Conservation (phyloP, 2,888 invertebrate species). For the Sarcophaga carnaria region DNA sequence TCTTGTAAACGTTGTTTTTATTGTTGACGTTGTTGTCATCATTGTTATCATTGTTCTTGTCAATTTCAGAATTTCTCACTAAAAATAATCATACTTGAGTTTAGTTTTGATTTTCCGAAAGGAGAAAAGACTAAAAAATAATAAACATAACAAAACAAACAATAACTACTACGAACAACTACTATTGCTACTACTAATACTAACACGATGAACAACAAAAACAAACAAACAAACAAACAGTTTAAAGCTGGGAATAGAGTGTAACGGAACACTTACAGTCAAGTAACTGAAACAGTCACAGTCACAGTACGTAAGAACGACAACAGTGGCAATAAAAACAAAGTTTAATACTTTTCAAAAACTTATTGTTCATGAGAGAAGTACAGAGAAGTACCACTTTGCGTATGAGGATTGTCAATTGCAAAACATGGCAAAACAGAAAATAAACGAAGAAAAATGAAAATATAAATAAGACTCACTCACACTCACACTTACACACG, state of each 20-base stretch:
- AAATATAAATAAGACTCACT: conserved; percentile 23
- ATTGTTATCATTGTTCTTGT: conserved; percentile 40
- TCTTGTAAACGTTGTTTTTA: conserved; percentile 7
- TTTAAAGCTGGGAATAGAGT: not conserved
- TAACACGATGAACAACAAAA: not conserved
- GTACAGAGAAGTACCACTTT: conserved; percentile 63
- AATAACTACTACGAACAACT: not conserved
- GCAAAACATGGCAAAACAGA: conserved; percentile 49
- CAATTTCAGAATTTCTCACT: conserved; percentile 50
- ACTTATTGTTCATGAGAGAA: conserved; percentile 42
- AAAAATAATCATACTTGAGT: conserved; percentile 34
- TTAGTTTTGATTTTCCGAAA: conserved; percentile 38
- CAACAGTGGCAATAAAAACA: conserved; percentile 34
- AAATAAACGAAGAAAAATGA: conserved; percentile 30
- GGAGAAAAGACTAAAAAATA: conserved; percentile 24
- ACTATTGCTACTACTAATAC: not conserved
- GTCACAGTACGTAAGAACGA: not conserved
- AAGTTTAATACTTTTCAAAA: conserved; percentile 55
- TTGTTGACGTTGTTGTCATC: conserved; percentile 22
- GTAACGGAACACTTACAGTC: not conserved
- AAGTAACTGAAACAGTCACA: not conserved
- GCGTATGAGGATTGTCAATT: conserved; percentile 69
- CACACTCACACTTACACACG: conserved; percentile 24
- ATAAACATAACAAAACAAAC: conserved; percentile 29
- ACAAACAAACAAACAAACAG: conserved; percentile 20